Percentiles rank a stretch among this genome's conserved stretches.
Evolutionary conservation across 2,888 invertebrate species (phyloP).

Genomic region (Deladenus siricidicola): DNA sequence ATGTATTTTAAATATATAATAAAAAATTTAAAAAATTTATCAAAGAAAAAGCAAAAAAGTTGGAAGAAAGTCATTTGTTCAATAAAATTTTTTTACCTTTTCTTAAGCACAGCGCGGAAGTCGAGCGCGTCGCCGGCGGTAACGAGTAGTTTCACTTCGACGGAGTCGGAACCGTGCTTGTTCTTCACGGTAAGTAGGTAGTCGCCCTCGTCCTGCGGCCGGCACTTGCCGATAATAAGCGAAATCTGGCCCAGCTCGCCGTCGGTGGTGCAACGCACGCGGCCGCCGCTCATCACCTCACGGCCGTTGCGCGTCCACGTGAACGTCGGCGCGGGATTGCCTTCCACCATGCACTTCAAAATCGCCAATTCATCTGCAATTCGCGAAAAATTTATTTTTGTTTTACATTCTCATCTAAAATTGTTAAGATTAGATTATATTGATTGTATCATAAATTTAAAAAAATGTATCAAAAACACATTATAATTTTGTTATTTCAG

Average conservation of each 20-base stretch:
- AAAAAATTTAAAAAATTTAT: no score
- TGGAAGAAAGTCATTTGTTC: background rate
- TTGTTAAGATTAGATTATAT: background rate
- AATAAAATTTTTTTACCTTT: no score
- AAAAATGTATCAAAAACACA: background rate
- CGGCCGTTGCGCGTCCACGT: constrained; percentile 49
- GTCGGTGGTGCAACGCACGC: constrained; percentile 68
- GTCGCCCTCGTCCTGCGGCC: constrained; percentile 68
- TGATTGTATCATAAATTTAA: background rate
- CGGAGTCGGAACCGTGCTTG: constrained; percentile 86
- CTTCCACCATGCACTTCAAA: constrained; percentile 83
- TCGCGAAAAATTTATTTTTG: background rate
- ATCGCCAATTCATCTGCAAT: constrained; percentile 77
- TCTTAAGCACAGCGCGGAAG: constrained; percentile 91
- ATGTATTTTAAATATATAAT: no score
- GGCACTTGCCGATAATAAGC: constrained; percentile 85
- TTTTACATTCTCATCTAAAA: background rate
- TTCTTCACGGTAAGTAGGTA: constrained; percentile 87
- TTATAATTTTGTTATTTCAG: background rate
- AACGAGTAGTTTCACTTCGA: constrained; percentile 89
- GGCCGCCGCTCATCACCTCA: constrained; percentile 80
- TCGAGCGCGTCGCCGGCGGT: constrained; percentile 72
- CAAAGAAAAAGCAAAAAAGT: no score
- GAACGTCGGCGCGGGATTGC: constrained; percentile 86
- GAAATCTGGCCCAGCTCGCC: constrained; percentile 84